These are phyloP conservation scores for Polydrusus tereticollis DNA, from an alignment of 2,888 invertebrate genomes.

Conservation along the genomic window DNA sequence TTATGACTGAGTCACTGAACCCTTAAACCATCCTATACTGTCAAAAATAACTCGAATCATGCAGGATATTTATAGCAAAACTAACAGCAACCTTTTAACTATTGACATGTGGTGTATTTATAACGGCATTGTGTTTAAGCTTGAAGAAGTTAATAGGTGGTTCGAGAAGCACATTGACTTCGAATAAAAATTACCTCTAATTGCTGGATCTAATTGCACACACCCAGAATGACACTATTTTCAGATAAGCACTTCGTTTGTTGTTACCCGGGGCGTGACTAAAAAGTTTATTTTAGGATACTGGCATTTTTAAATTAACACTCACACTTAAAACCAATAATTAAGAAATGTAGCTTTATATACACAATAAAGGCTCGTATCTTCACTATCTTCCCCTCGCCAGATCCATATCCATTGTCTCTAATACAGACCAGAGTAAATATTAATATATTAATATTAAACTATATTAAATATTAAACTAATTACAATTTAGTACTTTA, in stretches of 20 bases:
- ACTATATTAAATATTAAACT: too few relatives aligned
- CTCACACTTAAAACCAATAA: not conserved
- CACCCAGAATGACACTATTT: conserved; percentile 1
- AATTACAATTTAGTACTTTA: too few relatives aligned
- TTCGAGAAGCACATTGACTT: conserved; percentile 16
- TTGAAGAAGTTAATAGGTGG: conserved; percentile 21
- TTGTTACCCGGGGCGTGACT: not conserved
- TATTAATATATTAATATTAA: too few relatives aligned
- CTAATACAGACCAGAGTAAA: too few relatives aligned
- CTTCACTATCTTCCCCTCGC: too few relatives aligned
- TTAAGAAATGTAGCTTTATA: too few relatives aligned
- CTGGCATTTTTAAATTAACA: not conserved
- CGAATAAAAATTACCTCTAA: conserved; percentile 16
- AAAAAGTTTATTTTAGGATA: not conserved
- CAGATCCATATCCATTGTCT: too few relatives aligned
- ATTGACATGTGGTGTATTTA: conserved; percentile 33
- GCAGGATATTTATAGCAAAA: conserved; percentile 41
- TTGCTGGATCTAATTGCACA: conserved; percentile 21
- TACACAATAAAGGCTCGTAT: too few relatives aligned
- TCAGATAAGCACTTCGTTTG: not conserved
- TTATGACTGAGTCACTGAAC: conserved; percentile 36
- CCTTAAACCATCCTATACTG: conserved; percentile 24
- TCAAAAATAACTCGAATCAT: conserved; percentile 40
- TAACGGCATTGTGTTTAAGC: conserved; percentile 20
- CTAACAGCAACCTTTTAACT: conserved; percentile 38